Evolutionary conservation across 2,888 invertebrate species (phyloP).

Genomic region (Synanthedon myopaeformis): DNA sequence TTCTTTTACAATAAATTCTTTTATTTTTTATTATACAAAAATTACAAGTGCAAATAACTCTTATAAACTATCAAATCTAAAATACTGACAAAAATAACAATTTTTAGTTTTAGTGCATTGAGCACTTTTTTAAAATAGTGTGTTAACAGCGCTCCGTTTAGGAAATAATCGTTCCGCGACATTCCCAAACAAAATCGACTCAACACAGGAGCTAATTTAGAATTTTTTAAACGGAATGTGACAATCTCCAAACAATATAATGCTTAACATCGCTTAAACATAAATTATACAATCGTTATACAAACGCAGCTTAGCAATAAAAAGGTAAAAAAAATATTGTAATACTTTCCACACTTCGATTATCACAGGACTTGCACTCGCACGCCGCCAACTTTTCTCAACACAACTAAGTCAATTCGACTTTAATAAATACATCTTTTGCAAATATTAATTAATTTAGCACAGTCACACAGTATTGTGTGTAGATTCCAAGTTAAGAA

Average conservation of each 20-base stretch:
- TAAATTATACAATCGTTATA: background rate
- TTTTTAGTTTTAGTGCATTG: too few relatives aligned
- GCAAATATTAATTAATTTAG: too few relatives aligned
- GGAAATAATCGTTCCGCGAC: too few relatives aligned
- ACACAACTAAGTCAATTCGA: too few relatives aligned
- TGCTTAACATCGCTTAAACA: background rate
- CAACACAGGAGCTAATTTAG: too few relatives aligned
- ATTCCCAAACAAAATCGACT: too few relatives aligned
- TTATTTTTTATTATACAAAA: slow-evolving; percentile 11
- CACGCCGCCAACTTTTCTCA: slow-evolving; percentile 8
- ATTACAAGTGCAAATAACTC: too few relatives aligned
- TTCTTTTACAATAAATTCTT: slow-evolving; percentile 13
- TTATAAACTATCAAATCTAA: too few relatives aligned
- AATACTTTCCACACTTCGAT: slow-evolving; percentile 13
- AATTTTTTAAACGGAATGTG: background rate
- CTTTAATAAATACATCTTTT: too few relatives aligned
- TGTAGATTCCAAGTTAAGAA: slow-evolving; percentile 12
- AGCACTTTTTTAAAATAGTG: too few relatives aligned
- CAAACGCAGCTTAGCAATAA: background rate
- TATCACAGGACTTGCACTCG: slow-evolving; percentile 53
- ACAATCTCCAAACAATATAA: background rate
- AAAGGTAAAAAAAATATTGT: background rate
- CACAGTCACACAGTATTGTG: background rate
- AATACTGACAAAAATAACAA: too few relatives aligned
- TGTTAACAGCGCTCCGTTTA: too few relatives aligned